A percentile compares a stretch with the other conserved stretches of the same genome.
Conservation (phyloP, 2,888 invertebrate genomes). For the Patella depressa region DNA sequence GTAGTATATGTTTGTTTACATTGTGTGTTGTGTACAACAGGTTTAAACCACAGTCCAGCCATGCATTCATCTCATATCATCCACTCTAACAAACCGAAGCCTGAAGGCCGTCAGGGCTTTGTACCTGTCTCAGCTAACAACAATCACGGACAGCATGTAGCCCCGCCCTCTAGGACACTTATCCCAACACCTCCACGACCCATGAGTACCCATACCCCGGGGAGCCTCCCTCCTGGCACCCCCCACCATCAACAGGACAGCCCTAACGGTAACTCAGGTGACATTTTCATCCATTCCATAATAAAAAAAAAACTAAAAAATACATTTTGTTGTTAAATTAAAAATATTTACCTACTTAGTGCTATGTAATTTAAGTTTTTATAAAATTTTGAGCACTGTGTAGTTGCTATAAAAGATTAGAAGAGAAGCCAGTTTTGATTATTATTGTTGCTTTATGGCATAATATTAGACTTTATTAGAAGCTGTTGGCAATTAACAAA, state of each 20-base stretch:
- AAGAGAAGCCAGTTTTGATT: too few species aligned
- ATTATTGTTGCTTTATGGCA: background rate
- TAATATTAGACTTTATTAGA: background rate
- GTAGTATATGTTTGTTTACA: too few species aligned
- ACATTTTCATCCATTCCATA: slow-evolving; percentile 16
- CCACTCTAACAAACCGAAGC: slow-evolving; percentile 59
- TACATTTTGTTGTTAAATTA: too few species aligned
- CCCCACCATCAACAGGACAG: slow-evolving; percentile 39
- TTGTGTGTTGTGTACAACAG: slow-evolving; percentile 15
- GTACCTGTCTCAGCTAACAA: slow-evolving; percentile 45
- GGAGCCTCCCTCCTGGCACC: slow-evolving; percentile 43
- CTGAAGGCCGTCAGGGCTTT: slow-evolving; percentile 44
- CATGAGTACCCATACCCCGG: slow-evolving; percentile 62
- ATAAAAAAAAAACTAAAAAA: too few species aligned
- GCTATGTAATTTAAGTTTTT: too few species aligned
- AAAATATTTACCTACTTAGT: too few species aligned
- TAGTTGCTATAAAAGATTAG: too few species aligned
- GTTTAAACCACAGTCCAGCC: slow-evolving; percentile 52
- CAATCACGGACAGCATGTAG: slow-evolving; percentile 36
- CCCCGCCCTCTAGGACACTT: slow-evolving; percentile 40
- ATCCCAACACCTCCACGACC: slow-evolving; percentile 66
- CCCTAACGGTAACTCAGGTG: slow-evolving; percentile 38
- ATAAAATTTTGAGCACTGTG: too few species aligned
- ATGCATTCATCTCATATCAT: slow-evolving; percentile 70
- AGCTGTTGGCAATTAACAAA: slow-evolving; percentile 33